Evolutionary conservation across 2,888 invertebrate genomes (phyloP), one percentile per base, ranked within the genome.

Genomic region (Coremacera marginata): DNA sequence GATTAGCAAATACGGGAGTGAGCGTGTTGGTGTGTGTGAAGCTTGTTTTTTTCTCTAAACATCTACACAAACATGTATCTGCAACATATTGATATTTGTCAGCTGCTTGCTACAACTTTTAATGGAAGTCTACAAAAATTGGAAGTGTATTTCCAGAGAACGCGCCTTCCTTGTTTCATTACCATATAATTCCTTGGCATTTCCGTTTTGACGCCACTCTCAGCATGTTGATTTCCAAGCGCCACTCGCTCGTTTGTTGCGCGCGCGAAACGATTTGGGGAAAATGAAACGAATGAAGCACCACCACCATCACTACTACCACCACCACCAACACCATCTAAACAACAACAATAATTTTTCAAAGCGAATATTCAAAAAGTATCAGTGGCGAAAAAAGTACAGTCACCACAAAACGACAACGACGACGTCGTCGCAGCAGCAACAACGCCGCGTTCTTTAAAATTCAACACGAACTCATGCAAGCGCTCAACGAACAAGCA

Each of bases 341-440:
- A 9, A 22, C 27, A 27, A 25, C 25, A 27, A 51, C 31, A n/a
- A 51, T 51, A n/a, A 51, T 51, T 44, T 71, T 63, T 67, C 44
- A 37, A 37, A 52, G 85, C 84, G 84, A 86, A 85, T 85, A 86
- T 84, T 85, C 84, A 86, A 86, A 86, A 76, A 84, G 82, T 73
- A 25, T 31, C 74, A 65, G 74, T 31, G 67, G 65, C 74, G 74
- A 82, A 88, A 88, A 88, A 88, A 88, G 88, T 88, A 88, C 88
- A 88, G 88, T 88, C 88, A 86, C 85, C 86, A 85, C 88, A 87
- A 88, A 87, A 88, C 74, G 74, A 85, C 83, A 84, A 82, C 82
- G 80, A 82, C 82, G 78, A 79, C 79, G 77, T 74, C 31, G 31
- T 31, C 80, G 80, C 68, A 75, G 31, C 63, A 63, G 63, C 52